Evolutionary conservation across 2,113 vertebrate species (phyloP), one percentile per base, ranked within the genome.

Genomic region (Lepidothrix coronata): DNA sequence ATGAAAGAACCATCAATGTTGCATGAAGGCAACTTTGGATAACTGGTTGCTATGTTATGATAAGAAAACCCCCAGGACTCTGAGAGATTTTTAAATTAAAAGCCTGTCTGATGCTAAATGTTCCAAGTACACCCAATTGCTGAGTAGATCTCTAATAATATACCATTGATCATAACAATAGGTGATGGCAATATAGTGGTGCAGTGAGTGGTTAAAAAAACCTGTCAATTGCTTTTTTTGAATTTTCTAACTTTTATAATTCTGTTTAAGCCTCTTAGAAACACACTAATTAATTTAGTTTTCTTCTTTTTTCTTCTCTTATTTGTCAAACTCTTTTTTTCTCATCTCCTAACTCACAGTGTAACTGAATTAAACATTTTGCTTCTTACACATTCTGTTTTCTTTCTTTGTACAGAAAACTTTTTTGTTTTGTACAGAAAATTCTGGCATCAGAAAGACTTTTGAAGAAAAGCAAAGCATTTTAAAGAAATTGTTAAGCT

Each of bases 81-180:
- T 65, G n/a, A 27, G 55, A 14, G 33, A 73, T 75, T 95, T 91
- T 92, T 46, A 91, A 94, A 97, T 85, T 93, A 94, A 55, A 61
- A 91, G 16, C 63, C 77, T 97, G 85, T 89, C 91, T 93, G 30
- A 46, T 78, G 25, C 17, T 89, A 86, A 85, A 78, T 48, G 59
- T 84, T 85, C 35, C 65, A 73, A 84, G 43, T 57, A 58, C 23
- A 88, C 18, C 44, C 25, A 63, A 8, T 14, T 84, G 54, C 73
- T 85, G n/a, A 92, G 30, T 21, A 89, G 78, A 71, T 88, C 65
- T 35, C 9, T 86, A 90, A 78, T 91, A 93, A 83, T 72, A 74
- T 55, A 65, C 18, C 31, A 57, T 33, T 94, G 81, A 95, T 85
- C 71, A 63, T 87, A 94, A 92, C 77, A 89, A 95, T 94, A 84